These are phyloP conservation scores for Heliconius hewitsoni DNA, from an alignment of 1,140 invertebrate genomes.

Conservation along the genomic window DNA sequence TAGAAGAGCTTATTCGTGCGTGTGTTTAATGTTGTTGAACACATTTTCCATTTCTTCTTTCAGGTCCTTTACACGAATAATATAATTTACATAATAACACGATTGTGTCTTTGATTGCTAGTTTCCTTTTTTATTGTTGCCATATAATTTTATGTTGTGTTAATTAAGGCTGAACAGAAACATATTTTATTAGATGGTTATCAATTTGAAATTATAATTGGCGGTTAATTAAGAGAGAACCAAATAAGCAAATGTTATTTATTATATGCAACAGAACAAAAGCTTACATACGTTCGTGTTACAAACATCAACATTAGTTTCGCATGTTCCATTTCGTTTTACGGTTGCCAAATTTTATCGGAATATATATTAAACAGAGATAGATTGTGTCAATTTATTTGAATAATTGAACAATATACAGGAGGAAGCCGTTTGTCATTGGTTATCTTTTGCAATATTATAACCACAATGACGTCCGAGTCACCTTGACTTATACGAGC, in stretches of 20 bases:
- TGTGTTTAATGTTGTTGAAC: neutral
- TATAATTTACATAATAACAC: conserved; percentile 5
- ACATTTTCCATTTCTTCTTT: neutral
- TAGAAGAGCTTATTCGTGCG: neutral
- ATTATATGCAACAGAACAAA: conserved; percentile 3
- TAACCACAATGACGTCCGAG: conserved; percentile 30
- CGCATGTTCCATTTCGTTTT: neutral
- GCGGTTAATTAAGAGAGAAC: neutral
- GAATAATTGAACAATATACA: conserved; percentile 17
- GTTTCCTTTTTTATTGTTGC: neutral
- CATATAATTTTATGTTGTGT: neutral
- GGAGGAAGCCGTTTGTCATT: conserved; percentile 16
- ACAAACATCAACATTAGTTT: conserved; percentile 1
- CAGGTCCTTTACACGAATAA: neutral
- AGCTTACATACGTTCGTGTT: neutral
- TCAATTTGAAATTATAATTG: conserved; percentile 9
- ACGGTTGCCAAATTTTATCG: conserved; percentile 8
- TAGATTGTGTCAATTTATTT: conserved; percentile 16
- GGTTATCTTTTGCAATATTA: conserved; percentile 21
- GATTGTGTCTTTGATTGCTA: conserved; percentile 13
- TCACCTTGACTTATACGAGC: conserved; percentile 22
- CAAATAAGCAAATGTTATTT: neutral
- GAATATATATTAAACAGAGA: conserved; percentile 1
- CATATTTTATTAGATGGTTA: neutral
- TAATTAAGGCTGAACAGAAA: neutral